phyloP scores from a whole-genome alignment of 2,888 invertebrate genomes.

The Nemoura dubitans region DNA sequence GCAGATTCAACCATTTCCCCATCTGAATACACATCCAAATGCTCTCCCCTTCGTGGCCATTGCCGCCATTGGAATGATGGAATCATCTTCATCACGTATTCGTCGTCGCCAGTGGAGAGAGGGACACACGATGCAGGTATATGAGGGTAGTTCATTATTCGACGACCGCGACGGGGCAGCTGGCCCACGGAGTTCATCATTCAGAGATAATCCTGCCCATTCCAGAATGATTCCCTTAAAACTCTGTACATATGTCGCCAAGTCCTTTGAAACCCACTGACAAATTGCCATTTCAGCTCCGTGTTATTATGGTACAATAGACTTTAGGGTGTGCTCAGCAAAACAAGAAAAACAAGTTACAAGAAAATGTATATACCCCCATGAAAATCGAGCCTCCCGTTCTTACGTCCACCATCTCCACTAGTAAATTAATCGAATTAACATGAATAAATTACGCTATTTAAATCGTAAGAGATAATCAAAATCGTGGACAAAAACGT shows the following conservation, averaged over 20 bases:
- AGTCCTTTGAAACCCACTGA: slow-evolving; percentile 50
- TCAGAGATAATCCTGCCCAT: slow-evolving; percentile 43
- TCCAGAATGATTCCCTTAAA: slow-evolving; percentile 23
- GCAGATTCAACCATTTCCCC: background rate
- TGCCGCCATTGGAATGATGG: background rate
- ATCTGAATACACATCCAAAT: background rate
- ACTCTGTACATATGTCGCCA: slow-evolving; percentile 48
- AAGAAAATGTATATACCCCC: slow-evolving; percentile 14
- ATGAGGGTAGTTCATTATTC: slow-evolving; percentile 47
- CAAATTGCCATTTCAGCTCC: slow-evolving; percentile 51
- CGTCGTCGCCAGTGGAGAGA: background rate
- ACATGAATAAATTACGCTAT: slow-evolving; percentile 14
- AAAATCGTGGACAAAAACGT: background rate
- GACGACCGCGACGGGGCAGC: slow-evolving; percentile 44
- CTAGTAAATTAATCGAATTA: slow-evolving; percentile 22
- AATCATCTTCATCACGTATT: slow-evolving; percentile 42
- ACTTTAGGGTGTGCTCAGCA: slow-evolving; percentile 31
- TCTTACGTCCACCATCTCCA: slow-evolving; percentile 12
- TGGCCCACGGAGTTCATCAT: slow-evolving; percentile 43
- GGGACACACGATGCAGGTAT: slow-evolving; percentile 45
- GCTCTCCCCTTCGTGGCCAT: background rate
- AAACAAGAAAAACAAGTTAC: slow-evolving; percentile 34
- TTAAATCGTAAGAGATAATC: background rate
- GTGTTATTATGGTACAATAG: slow-evolving; percentile 48
- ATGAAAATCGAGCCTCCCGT: background rate